These are phyloP conservation scores for Pristionchus pacificus DNA, from an alignment of 1,140 invertebrate species.

Conservation along the genomic window DNA sequence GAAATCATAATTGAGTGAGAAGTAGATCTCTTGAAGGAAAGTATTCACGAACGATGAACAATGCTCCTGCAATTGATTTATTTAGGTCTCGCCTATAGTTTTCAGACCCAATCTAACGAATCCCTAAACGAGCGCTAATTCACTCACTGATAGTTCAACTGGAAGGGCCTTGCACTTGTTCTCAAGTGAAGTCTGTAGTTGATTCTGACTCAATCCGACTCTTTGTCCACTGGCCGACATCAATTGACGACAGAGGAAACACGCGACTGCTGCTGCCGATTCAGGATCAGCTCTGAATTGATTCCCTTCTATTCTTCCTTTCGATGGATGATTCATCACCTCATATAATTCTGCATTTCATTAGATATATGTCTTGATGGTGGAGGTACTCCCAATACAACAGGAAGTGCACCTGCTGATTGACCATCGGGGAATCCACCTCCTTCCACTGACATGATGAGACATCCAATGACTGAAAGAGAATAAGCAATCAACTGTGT, in stretches of 20 bases:
- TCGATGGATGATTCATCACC: no score
- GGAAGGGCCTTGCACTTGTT: constrained; percentile 34
- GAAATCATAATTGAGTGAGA: constrained; percentile 38
- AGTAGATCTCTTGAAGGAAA: constrained; percentile 39
- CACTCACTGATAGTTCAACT: constrained; percentile 30
- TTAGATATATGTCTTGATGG: no score
- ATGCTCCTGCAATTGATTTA: constrained; percentile 29
- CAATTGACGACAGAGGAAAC: constrained; percentile 39
- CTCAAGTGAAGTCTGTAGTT: constrained; percentile 29
- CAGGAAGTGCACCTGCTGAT: no score
- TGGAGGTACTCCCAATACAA: no score
- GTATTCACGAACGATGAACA: constrained; percentile 37
- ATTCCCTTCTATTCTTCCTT: no score
- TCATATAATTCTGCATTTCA: no score
- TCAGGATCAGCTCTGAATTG: constrained; percentile 3
- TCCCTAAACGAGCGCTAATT: no score
- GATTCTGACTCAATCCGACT: constrained; percentile 37
- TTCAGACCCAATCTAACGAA: not conserved
- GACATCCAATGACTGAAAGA: no score
- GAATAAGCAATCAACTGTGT: no score
- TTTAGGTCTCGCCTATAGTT: constrained; percentile 7
- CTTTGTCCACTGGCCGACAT: constrained; percentile 36
- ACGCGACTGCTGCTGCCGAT: constrained; percentile 32
- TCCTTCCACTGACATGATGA: no score
- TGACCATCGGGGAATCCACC: no score